Evolutionary conservation across 1,140 invertebrate species (phyloP).

Genomic region (Mya arenaria): DNA sequence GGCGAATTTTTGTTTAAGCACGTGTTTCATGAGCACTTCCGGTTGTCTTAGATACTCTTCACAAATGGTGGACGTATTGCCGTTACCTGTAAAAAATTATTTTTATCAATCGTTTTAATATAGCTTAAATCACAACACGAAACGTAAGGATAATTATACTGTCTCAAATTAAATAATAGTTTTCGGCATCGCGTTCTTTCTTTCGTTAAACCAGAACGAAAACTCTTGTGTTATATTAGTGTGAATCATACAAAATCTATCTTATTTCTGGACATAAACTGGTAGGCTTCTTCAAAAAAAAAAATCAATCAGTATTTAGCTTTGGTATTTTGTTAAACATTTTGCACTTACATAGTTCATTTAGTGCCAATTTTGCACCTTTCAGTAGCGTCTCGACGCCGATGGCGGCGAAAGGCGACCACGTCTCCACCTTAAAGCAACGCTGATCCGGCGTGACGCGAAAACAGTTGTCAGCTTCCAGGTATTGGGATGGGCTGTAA

Average conservation of each 20-base stretch:
- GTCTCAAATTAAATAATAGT: neutral
- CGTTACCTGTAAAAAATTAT: neutral
- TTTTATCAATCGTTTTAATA: neutral
- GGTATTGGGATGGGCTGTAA: too few relatives aligned
- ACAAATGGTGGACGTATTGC: neutral
- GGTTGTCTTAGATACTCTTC: neutral
- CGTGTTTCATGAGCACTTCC: neutral
- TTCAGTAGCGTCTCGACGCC: neutral
- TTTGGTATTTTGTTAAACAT: neutral
- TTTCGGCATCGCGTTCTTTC: too few relatives aligned
- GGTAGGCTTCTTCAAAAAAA: neutral
- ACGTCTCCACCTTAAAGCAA: neutral
- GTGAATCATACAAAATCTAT: neutral
- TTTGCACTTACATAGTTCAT: neutral
- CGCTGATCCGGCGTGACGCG: neutral
- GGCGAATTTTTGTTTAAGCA: neutral
- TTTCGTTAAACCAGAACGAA: neutral
- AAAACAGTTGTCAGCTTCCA: neutral
- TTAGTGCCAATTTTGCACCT: neutral
- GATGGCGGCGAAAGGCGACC: neutral
- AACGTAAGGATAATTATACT: neutral
- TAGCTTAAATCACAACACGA: neutral
- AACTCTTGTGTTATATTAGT: neutral
- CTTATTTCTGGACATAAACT: neutral
- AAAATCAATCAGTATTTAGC: neutral